Base-by-base conservation (phyloP, 1,140 invertebrate genomes). In the Chrysoperla carnea region DNA sequence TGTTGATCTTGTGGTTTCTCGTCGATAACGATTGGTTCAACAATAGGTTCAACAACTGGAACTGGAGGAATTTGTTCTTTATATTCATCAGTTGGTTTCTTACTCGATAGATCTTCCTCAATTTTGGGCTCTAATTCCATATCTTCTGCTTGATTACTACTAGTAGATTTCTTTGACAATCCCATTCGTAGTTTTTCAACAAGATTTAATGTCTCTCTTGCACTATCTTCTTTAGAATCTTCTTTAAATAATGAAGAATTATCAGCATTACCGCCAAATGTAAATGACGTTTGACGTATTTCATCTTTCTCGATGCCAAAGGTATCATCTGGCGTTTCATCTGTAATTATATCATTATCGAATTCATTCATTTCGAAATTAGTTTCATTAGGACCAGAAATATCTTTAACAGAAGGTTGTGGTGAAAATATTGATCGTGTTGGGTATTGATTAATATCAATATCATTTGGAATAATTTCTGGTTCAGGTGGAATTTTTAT, bases 121-220 rank as follows among this genome's bases (percentile, higher is more conserved):
- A 52, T 54, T 28, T 53, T 49, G 8, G 43, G 36, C 12, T 65
- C 62, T 5, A 59, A 52, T 17, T 59, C 55, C 36, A 45, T 42
- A 40, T 55, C 56, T 9, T 47, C 41, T 6, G 50, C 45, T 31
- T 64, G 61, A 54, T 12, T 33, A 33, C 56, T 60, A 54, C 61
- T 61, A 50, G 66, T 68, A 8, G 72, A 72, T 54, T 78, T 78
- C 47, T 74, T 75, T 9, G 71, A 72, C 46, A 76, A 58, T 41
- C 70, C 73, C 66, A 82, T 70, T 41, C 81, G 61, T 11, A 86
- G 59, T 57, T 84, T 81, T 48, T 84, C 80, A 7, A 87, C 81
- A 12, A 87, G 59, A 62, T 84, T 77, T 23, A 81, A 57, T 1
- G 83, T 85, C 62, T 83, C 83, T 36, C 77, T 62, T 0, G 78